A percentile compares a stretch with the other conserved stretches of the same genome.
These are phyloP conservation scores for Xiphydria camelus DNA, from an alignment of 2,888 invertebrate genomes.

Conservation along the genomic window DNA sequence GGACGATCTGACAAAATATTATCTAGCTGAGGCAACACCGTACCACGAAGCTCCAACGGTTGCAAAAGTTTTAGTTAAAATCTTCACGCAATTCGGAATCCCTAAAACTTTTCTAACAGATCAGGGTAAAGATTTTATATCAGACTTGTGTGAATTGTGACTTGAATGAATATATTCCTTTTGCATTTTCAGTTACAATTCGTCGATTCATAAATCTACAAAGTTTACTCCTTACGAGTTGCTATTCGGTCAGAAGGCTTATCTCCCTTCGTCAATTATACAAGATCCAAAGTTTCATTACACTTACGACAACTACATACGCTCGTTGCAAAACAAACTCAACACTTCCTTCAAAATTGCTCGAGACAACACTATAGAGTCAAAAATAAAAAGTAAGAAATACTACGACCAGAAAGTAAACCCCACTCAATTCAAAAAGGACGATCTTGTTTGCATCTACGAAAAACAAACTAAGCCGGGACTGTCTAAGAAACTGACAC, in stretches of 20 bases:
- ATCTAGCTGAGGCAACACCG: conserved; percentile 8
- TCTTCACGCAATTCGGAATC: conserved; percentile 24
- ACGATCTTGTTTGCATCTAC: too few relatives aligned
- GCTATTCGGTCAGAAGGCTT: conserved; percentile 43
- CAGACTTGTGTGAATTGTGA: too few relatives aligned
- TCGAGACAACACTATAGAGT: too few relatives aligned
- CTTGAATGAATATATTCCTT: too few relatives aligned
- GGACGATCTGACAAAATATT: conserved; percentile 15
- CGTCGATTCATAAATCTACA: conserved; percentile 32
- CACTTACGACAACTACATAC: conserved; percentile 33
- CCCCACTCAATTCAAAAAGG: too few relatives aligned
- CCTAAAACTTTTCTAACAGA: conserved; percentile 23
- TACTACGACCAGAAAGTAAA: too few relatives aligned
- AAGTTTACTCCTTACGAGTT: conserved; percentile 44
- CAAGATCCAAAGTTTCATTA: conserved; percentile 36
- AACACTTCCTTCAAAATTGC: too few relatives aligned
- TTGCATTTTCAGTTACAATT: conserved; percentile 28
- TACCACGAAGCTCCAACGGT: conserved; percentile 21
- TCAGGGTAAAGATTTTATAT: conserved; percentile 26
- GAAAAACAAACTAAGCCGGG: too few relatives aligned
- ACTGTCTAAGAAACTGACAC: too few relatives aligned
- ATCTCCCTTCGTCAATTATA: conserved; percentile 25
- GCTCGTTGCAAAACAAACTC: conserved; percentile 26
- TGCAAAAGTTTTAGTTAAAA: conserved; percentile 13
- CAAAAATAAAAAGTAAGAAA: too few relatives aligned